Percentiles rank a stretch among this genome's conserved stretches.
Evolutionary conservation across 2,113 vertebrate genomes (phyloP).

Genomic region (Pipra filicauda): DNA sequence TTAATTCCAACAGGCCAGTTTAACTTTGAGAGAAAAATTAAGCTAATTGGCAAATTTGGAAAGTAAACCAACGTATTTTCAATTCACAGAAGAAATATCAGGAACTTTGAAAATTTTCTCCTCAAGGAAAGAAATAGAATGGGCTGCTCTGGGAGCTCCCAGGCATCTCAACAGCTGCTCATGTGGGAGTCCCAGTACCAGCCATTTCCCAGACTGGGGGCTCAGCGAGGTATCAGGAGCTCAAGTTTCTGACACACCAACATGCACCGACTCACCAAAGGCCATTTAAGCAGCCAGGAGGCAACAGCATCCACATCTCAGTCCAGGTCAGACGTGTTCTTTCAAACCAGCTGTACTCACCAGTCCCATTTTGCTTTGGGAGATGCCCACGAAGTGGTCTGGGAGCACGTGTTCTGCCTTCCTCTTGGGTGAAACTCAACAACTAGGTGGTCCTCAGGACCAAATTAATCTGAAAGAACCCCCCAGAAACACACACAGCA

Average conservation of each 20-base stretch:
- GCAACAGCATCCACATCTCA: not conserved
- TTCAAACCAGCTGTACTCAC: not conserved
- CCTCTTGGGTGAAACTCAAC: no score
- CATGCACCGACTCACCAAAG: not conserved
- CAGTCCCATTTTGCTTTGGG: not conserved
- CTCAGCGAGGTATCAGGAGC: not conserved
- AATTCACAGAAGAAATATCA: not conserved
- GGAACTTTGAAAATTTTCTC: not conserved
- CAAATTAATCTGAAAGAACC: not conserved
- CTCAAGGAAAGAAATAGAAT: not conserved
- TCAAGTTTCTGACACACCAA: not conserved
- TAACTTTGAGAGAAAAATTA: not conserved
- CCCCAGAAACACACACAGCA: not conserved
- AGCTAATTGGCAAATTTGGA: not conserved
- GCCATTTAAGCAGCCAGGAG: not conserved
- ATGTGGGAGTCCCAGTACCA: not conserved
- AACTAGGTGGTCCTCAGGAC: not conserved
- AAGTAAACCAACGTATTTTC: not conserved
- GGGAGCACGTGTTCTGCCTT: no score
- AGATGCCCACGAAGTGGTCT: not conserved
- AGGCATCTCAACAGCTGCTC: not conserved
- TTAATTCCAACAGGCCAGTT: not conserved
- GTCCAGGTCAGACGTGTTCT: not conserved
- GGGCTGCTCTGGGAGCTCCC: not conserved
- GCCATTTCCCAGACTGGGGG: not conserved